Conservation (phyloP, 2,888 invertebrate species). For the Hydrotaea cyrtoneurina region DNA sequence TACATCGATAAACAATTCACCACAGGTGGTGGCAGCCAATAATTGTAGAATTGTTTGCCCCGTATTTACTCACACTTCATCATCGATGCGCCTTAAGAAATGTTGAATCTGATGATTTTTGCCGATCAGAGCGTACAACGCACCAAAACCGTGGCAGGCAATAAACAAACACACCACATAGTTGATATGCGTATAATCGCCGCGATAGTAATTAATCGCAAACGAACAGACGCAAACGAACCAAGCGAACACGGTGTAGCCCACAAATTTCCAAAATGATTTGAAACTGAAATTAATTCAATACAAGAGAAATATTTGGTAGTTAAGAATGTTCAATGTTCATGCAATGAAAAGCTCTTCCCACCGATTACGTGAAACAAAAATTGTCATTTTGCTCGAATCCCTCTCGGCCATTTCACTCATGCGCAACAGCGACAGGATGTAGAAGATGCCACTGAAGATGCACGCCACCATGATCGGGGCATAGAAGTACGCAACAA, state of each 20-base stretch:
- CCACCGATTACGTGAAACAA: constrained; percentile 73
- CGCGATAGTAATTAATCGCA: constrained; percentile 73
- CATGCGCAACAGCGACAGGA: constrained; percentile 73
- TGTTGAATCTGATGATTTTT: constrained; percentile 75
- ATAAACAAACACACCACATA: constrained; percentile 75
- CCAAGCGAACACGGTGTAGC: constrained; percentile 73
- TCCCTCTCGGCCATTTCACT: constrained; percentile 69
- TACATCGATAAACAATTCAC: not conserved
- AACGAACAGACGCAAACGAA: constrained; percentile 74
- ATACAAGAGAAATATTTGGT: too few relatives aligned
- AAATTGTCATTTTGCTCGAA: constrained; percentile 70
- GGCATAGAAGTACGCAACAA: constrained; percentile 77
- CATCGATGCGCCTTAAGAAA: constrained; percentile 74
- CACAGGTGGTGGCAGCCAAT: not conserved
- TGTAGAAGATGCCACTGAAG: constrained; percentile 73
- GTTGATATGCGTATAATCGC: constrained; percentile 74
- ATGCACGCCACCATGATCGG: constrained; percentile 76
- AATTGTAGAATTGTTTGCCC: not conserved
- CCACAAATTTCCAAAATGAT: constrained; percentile 75
- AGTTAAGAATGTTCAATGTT: too few relatives aligned
- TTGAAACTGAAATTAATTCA: constrained; percentile 65
- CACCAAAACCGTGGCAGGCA: constrained; percentile 75
- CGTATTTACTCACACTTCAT: constrained; percentile 71
- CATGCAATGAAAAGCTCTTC: not conserved
- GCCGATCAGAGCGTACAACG: constrained; percentile 74